phyloP scores from a whole-genome alignment of 30 jellyfish, hydroid and myxozoan species.

The Cassiopea xamachana region DNA sequence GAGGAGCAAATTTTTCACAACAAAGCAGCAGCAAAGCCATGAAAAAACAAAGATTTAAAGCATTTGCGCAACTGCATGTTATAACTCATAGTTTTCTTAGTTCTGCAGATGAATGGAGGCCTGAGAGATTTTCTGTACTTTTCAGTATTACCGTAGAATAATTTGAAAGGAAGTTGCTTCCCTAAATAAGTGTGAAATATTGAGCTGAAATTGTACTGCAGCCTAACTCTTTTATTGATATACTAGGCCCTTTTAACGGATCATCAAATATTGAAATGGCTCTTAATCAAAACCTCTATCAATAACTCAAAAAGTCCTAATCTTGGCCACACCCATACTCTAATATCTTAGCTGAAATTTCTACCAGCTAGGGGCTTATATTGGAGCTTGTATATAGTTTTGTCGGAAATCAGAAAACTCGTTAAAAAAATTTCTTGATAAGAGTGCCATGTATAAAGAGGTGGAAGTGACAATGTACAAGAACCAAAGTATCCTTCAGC shows the following conservation, averaged over 20 bases:
- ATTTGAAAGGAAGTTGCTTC: no score
- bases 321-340: no score
- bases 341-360: not conserved
- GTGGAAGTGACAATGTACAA: not conserved
- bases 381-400: not conserved
- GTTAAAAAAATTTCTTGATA: not conserved
- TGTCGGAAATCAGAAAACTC: no score
- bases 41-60: constrained; percentile 1
- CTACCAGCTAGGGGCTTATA: not conserved
- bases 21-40: not conserved
- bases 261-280: no score
- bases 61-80: not conserved
- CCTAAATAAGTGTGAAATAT: no score
- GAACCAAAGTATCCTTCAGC: not conserved
- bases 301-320: no score
- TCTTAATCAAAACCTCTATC: no score
- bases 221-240: no score
- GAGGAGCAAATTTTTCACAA: not conserved
- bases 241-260: no score
- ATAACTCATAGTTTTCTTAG: not conserved
- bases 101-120: not conserved
- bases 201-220: no score
- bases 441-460: not conserved
- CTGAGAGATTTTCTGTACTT: no score
- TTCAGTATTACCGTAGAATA: no score